Evolutionary conservation across 2,888 invertebrate species (phyloP).

Genomic region (Acholoe squamosa): DNA sequence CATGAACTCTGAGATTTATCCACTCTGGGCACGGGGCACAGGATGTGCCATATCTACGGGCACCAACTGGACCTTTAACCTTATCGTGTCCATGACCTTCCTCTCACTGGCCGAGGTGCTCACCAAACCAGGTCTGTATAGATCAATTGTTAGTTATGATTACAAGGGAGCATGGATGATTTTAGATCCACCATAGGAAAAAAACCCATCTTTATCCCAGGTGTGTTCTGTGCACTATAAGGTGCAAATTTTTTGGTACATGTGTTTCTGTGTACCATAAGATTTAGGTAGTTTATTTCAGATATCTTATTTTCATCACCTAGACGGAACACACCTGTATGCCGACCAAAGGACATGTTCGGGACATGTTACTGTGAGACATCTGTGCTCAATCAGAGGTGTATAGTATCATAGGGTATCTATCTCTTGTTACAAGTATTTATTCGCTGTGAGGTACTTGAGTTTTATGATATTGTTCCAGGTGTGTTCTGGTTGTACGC

Average conservation of each 20-base stretch:
- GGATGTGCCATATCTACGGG: constrained; percentile 84
- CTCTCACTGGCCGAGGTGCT: constrained; percentile 83
- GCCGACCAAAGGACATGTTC: not conserved
- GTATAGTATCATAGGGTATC: not conserved
- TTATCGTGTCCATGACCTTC: constrained; percentile 85
- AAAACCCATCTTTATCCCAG: not conserved
- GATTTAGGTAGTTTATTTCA: too few species aligned
- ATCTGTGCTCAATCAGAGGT: not conserved
- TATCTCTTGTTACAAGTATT: not conserved
- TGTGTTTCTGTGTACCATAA: not conserved
- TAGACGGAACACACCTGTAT: not conserved
- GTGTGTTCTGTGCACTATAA: not conserved
- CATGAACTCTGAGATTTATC: constrained; percentile 85
- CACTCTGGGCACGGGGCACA: constrained; percentile 85
- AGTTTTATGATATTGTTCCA: not conserved
- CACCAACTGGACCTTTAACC: constrained; percentile 85
- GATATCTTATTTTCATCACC: not conserved
- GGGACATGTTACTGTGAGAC: not conserved
- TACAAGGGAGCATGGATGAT: not conserved
- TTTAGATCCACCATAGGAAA: not conserved
- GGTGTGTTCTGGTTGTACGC: not conserved
- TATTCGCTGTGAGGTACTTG: not conserved
- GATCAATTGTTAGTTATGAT: not conserved
- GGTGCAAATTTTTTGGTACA: not conserved
- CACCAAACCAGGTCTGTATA: constrained; percentile 82